A percentile compares a stretch with the other conserved stretches of the same genome.
phyloP scores from a whole-genome alignment of 2,113 vertebrate species.

The Tupaia chinensis region DNA sequence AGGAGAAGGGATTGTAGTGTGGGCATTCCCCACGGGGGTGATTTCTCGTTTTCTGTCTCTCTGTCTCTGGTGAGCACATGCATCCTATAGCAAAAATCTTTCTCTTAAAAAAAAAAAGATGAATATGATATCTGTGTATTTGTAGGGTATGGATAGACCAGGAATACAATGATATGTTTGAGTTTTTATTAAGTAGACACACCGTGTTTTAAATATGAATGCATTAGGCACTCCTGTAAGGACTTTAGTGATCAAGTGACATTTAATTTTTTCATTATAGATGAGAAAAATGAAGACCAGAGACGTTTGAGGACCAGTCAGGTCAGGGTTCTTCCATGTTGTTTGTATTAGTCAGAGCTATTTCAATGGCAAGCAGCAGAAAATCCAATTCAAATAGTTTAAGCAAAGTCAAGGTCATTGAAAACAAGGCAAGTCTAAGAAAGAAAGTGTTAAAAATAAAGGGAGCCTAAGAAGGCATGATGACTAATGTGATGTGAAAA shows the following conservation, averaged over 20 bases:
- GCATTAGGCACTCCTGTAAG: not conserved
- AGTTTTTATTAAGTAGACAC: not conserved
- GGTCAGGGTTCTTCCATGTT: not conserved
- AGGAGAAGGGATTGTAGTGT: no score
- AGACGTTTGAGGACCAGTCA: not conserved
- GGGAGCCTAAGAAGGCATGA: no score
- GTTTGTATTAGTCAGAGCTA: not conserved
- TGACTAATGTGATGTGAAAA: no score
- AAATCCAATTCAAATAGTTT: not conserved
- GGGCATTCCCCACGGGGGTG: no score
- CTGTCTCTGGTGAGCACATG: no score
- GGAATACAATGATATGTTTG: not conserved
- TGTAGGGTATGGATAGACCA: not conserved
- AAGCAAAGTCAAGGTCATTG: not conserved
- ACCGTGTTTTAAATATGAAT: not conserved
- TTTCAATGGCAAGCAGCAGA: slow-evolving; percentile 1
- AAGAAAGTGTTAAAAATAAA: not conserved
- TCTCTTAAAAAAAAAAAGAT: not conserved
- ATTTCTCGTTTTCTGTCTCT: no score
- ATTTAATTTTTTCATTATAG: not conserved
- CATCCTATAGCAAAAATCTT: no score
- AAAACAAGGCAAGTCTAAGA: no score
- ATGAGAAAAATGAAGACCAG: not conserved
- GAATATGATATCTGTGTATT: not conserved
- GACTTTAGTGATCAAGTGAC: not conserved